Evolutionary conservation across 2,113 vertebrate species (phyloP), one percentile per base, ranked within the genome.

Genomic region (Lonchura striata): DNA sequence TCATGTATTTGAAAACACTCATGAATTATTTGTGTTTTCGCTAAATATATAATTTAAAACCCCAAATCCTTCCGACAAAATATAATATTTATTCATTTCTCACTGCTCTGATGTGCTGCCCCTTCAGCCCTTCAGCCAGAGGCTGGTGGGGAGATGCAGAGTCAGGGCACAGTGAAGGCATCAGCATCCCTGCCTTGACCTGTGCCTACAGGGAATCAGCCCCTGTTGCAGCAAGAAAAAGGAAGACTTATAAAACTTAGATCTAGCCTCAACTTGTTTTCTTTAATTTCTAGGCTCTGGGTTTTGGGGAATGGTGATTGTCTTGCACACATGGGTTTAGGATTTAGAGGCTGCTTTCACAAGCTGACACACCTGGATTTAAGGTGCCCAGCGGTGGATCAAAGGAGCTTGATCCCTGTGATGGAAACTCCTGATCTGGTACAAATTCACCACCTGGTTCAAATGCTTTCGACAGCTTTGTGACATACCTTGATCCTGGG

Each of bases 21-120:
- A 94, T 97, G 88, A 95, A 96, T 96, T 97, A 97, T 97, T 97
- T 94, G 92, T 94, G 90, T 96, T 97, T 97, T 94, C 9, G 31
- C 90, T 94, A 96, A 97, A 97, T 96, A 93, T 96, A 95, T 96
- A 92, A 96, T 96, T 96, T 82, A 92, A 94, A 96, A 53, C 6
- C 92, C 88, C 64, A 92, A 96, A 93, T 90, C 77, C 90, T 88
- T 94, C 80, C 3, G 2, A 88, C 2, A 4, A 80, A 94, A 92
- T 90, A 41, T 24, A 76, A 49, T 65, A 87, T 80, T 88, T 92
- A 50, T 83, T 92, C 87, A 56, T 85, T 95, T 90, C 64, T 59
- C 63, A 3, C 33, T 56, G 42, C 85, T 86, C 37, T 46, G n/a
- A 56, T 64, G 44, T 42, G 64, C 47, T 78, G 41, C 61, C n/a